Percentiles rank a stretch among this genome's conserved stretches.
phyloP scores from a whole-genome alignment of 2,888 invertebrate genomes.

The Molorchus minor region DNA sequence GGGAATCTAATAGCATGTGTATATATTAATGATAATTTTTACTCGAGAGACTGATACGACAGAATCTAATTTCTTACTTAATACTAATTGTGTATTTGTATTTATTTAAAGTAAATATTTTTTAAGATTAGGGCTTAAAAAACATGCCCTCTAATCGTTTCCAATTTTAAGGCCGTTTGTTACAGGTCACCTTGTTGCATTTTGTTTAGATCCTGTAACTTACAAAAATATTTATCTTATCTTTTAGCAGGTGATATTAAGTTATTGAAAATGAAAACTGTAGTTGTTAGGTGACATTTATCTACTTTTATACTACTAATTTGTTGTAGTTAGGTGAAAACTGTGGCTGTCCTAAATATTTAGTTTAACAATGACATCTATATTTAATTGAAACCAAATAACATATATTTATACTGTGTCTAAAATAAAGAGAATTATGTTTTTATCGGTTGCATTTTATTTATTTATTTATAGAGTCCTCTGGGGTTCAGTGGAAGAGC shows the following conservation, averaged over 20 bases:
- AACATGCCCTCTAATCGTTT: slow-evolving; percentile 10
- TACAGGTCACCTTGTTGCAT: neutral
- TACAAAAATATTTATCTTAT: neutral
- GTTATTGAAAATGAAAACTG: neutral
- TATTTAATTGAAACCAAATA: neutral
- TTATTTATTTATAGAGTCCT: too few species aligned
- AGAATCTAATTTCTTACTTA: slow-evolving; percentile 21
- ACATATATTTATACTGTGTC: neutral
- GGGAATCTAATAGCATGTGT: too few species aligned
- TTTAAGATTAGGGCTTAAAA: neutral
- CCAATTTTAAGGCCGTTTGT: neutral
- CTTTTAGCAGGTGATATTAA: slow-evolving; percentile 18
- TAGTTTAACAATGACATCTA: too few species aligned
- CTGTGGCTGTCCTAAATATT: slow-evolving; percentile 6
- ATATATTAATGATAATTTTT: slow-evolving; percentile 12
- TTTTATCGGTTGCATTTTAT: neutral
- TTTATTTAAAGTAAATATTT: neutral
- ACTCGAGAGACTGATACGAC: slow-evolving; percentile 11
- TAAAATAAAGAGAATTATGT: neutral
- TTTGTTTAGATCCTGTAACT: neutral
- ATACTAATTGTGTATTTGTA: neutral
- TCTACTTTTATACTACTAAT: neutral
- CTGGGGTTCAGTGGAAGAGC: too few species aligned
- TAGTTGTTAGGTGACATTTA: neutral
- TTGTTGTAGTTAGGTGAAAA: neutral